These are phyloP conservation scores for Ceratina australensis DNA, from an alignment of 1,140 invertebrate species.

Conservation along the genomic window DNA sequence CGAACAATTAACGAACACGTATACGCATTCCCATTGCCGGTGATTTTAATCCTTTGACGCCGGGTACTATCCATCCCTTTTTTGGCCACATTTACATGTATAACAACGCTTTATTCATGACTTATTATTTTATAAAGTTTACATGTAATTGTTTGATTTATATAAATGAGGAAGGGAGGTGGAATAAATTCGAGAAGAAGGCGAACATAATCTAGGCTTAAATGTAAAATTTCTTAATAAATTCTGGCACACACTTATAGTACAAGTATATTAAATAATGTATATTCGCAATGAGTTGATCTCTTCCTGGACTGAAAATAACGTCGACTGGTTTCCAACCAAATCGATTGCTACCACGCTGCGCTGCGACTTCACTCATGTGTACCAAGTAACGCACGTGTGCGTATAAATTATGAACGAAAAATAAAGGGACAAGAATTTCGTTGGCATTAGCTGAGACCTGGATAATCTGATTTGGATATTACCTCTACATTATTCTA, in stretches of 20 bases:
- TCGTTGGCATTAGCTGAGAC: constrained; percentile 18
- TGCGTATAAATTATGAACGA: not conserved
- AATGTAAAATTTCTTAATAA: too few relatives aligned
- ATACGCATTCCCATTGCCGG: not conserved
- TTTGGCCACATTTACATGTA: too few relatives aligned
- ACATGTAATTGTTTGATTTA: too few relatives aligned
- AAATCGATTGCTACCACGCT: constrained; percentile 10
- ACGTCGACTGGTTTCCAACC: constrained; percentile 9
- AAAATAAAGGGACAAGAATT: constrained; percentile 25
- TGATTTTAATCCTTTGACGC: not conserved
- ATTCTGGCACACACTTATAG: too few relatives aligned
- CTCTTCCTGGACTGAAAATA: constrained; percentile 51
- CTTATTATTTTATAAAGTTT: too few relatives aligned
- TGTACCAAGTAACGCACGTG: constrained; percentile 11
- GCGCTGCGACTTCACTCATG: constrained; percentile 7
- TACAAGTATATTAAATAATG: not conserved
- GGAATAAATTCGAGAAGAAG: too few relatives aligned
- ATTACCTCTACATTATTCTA: too few relatives aligned
- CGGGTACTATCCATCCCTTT: too few relatives aligned
- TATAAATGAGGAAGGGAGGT: too few relatives aligned
- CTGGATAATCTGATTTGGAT: too few relatives aligned
- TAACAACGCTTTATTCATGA: too few relatives aligned
- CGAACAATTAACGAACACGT: constrained; percentile 24
- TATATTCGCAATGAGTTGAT: constrained; percentile 27
- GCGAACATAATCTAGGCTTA: too few relatives aligned